These are phyloP conservation scores for Procambarus clarkii DNA, from an alignment of 1,140 invertebrate genomes.

Conservation along the genomic window DNA sequence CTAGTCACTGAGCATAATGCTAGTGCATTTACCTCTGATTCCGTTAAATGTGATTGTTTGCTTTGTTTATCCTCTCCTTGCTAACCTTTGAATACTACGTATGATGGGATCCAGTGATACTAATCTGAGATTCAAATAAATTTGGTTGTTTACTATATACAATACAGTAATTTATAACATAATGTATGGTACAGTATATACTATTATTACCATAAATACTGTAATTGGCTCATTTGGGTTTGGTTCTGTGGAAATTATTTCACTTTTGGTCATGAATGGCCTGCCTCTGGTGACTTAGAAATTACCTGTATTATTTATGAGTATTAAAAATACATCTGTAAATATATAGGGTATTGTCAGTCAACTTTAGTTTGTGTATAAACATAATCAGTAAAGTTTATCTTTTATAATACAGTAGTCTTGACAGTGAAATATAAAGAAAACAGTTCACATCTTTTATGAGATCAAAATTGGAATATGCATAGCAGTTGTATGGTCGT, in stretches of 20 bases:
- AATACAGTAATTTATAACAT: too few species aligned
- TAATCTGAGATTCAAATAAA: background rate
- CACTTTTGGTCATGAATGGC: background rate
- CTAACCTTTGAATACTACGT: background rate
- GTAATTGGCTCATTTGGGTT: background rate
- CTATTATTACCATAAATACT: background rate
- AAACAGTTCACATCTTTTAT: background rate
- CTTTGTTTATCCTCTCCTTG: background rate
- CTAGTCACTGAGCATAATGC: too few species aligned
- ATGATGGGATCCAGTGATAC: background rate
- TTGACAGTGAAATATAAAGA: background rate
- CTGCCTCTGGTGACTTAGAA: background rate
- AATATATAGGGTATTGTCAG: background rate
- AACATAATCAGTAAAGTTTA: background rate
- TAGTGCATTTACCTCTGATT: too few species aligned
- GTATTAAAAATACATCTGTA: background rate
- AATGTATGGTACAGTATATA: background rate
- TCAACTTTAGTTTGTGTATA: too few species aligned
- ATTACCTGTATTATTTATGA: background rate
- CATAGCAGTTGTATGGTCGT: too few species aligned
- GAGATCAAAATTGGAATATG: too few species aligned
- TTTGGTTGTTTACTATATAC: too few species aligned
- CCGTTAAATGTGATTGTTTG: background rate
- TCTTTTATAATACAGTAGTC: background rate
- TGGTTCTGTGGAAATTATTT: slow-evolving; percentile 25